Evolutionary conservation across 2,113 vertebrate genomes (phyloP).

Genomic region (Andinoacara biseriatus): DNA sequence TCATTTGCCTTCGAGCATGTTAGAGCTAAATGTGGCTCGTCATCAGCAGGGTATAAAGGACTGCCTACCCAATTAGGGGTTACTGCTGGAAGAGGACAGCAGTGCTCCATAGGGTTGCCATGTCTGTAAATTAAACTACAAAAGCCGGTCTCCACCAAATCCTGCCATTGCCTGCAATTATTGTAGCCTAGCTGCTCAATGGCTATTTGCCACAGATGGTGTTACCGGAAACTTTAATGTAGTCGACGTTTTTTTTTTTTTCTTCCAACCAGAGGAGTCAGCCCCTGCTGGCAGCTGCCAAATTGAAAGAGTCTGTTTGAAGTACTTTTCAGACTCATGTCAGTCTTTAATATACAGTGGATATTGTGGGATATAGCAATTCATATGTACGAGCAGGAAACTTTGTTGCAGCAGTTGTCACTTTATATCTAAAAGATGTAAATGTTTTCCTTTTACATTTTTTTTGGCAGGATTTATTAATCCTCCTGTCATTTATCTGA

Average conservation of each 20-base stretch:
- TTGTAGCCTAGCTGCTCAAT: background rate
- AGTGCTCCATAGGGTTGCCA: background rate
- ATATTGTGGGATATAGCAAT: fast-evolving
- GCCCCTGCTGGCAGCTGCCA: background rate
- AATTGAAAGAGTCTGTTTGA: background rate
- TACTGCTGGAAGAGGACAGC: background rate
- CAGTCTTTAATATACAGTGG: background rate
- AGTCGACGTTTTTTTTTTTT: background rate
- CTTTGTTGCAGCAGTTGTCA: background rate
- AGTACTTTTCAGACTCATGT: background rate
- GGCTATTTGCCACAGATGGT: background rate
- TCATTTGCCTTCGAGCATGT: background rate
- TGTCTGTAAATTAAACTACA: background rate
- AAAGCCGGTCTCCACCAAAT: background rate
- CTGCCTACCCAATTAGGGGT: background rate
- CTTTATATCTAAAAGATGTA: background rate
- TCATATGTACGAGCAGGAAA: background rate
- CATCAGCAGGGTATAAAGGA: background rate
- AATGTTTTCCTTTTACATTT: background rate
- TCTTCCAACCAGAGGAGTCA: background rate
- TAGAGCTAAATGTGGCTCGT: background rate
- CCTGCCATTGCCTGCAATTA: background rate
- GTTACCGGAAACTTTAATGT: background rate
- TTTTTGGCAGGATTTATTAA: background rate
- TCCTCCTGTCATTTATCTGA: background rate